Percentiles rank a stretch among this genome's conserved stretches.
Conservation (phyloP, 2,113 vertebrate genomes). For the Callocephalon fimbriatum region DNA sequence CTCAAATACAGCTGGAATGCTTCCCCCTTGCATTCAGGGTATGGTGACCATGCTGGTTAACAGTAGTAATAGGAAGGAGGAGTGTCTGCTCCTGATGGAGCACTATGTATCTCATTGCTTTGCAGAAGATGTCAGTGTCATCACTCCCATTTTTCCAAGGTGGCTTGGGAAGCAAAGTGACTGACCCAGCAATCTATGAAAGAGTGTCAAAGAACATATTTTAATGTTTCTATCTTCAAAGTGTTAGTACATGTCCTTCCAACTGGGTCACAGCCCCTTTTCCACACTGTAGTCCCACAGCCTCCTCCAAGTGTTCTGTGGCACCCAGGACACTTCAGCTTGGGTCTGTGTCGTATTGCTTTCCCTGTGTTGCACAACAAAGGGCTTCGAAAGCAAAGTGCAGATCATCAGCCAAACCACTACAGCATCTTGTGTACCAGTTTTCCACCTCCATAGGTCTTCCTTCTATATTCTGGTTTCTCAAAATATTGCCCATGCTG, state of each 20-base stretch:
- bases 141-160: neutral
- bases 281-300: neutral
- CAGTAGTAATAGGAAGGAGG: neutral
- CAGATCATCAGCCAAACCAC: neutral
- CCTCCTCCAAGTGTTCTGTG: neutral
- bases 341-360: neutral
- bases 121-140: neutral
- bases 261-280: neutral
- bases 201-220: neutral
- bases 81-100: neutral
- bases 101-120: accelerated
- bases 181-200: neutral
- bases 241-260: neutral
- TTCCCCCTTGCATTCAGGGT: accelerated
- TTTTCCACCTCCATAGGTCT: neutral
- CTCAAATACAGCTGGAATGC: neutral
- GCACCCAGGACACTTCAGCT: neutral
- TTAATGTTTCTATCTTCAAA: neutral
- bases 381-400: neutral
- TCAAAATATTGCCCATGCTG: neutral
- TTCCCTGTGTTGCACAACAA: neutral
- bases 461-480: neutral
- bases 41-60: accelerated
- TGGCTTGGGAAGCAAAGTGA: neutral
- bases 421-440: accelerated